phyloP scores from a whole-genome alignment of 2,888 invertebrate genomes.

The Morinoia aosen region DNA sequence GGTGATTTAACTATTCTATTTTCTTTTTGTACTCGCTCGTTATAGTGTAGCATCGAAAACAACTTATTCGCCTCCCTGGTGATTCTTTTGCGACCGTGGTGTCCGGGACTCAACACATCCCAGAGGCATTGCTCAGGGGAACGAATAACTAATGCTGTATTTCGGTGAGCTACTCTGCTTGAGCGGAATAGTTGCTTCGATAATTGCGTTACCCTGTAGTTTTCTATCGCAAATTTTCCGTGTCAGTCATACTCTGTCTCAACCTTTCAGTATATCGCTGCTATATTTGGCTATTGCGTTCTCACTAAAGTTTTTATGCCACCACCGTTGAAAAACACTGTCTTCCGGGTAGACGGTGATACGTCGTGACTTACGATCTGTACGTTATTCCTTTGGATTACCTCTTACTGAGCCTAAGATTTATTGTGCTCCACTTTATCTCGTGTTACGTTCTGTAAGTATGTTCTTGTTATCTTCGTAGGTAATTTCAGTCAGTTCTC shows the following conservation, averaged over 20 bases:
- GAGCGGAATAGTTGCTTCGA: neutral
- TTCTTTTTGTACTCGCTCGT: neutral
- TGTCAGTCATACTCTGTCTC: neutral
- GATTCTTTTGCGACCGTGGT: neutral
- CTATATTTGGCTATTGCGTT: neutral
- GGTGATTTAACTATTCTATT: neutral
- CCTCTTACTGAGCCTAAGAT: neutral
- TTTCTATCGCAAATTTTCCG: neutral
- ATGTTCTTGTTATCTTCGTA: neutral
- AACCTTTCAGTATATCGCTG: neutral
- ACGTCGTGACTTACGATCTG: neutral
- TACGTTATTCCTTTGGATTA: no score
- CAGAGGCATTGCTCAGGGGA: neutral
- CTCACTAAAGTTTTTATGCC: neutral
- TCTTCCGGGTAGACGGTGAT: neutral
- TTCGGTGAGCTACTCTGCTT: neutral
- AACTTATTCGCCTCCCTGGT: neutral
- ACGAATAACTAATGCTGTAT: neutral
- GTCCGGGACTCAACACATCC: neutral
- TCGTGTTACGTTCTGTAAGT: neutral
- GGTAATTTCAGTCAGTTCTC: neutral
- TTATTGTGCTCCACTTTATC: neutral
- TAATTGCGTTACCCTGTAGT: neutral
- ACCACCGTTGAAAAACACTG: neutral
- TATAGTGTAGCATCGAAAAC: neutral